phyloP scores from a whole-genome alignment of 2,797 vertebrate genomes.

The Kryptolebias ocellatus region DNA sequence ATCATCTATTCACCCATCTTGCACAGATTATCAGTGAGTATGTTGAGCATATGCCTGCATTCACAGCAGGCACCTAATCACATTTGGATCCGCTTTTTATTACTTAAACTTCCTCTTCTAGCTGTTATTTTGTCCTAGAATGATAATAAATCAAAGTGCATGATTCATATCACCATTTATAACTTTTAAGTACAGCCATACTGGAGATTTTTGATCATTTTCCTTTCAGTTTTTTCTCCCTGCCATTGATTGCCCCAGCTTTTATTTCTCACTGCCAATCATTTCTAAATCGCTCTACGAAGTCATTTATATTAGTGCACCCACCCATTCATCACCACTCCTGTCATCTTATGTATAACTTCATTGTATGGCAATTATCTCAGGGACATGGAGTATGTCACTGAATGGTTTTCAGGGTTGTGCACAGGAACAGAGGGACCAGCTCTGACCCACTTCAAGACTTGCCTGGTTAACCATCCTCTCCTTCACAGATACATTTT shows the following conservation, averaged over 20 bases:
- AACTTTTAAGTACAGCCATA: constrained; percentile 42
- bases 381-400: constrained; percentile 30
- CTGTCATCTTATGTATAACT: constrained; percentile 66
- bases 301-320: constrained; percentile 63
- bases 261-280: constrained; percentile 70
- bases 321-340: constrained; percentile 74
- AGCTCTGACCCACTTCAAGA: constrained; percentile 39
- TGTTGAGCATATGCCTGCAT: background rate
- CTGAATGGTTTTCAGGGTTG: constrained; percentile 38
- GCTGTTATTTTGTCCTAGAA: constrained; percentile 13
- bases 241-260: constrained; percentile 59
- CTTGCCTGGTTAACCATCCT: constrained; percentile 32
- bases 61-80: constrained; percentile 15
- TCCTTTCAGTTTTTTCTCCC: constrained; percentile 3
- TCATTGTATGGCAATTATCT: constrained; percentile 51
- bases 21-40: constrained; percentile 6
- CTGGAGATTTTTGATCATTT: constrained; percentile 45
- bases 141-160: constrained; percentile 24
- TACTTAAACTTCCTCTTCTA: constrained; percentile 7
- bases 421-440: constrained; percentile 31
- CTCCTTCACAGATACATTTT: constrained; percentile 18
- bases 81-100: constrained; percentile 21
- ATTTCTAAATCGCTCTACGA: constrained; percentile 50
- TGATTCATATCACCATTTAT: constrained; percentile 59
- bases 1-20: constrained; percentile 24